These are phyloP conservation scores for Caenorhabditis macrosperma DNA, from an alignment of 2,888 invertebrate species.

Conservation along the genomic window DNA sequence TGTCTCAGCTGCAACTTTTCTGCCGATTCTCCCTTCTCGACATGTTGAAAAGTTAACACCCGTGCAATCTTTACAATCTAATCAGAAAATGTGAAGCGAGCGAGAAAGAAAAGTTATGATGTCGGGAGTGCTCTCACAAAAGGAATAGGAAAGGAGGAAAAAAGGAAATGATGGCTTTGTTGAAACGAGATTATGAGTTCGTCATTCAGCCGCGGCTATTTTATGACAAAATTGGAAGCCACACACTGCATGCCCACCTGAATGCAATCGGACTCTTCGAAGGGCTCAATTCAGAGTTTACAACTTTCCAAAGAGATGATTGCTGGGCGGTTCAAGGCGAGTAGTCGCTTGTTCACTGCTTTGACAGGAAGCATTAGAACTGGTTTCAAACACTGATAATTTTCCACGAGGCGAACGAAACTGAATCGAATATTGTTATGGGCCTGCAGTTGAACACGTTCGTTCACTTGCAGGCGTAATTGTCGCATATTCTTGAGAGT, in stretches of 20 bases:
- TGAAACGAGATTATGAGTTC: conserved; percentile 24
- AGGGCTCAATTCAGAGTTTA: background rate
- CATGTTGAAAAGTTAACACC: too few species aligned
- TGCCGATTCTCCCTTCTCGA: too few species aligned
- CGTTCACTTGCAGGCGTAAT: conserved; percentile 28
- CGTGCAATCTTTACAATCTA: too few species aligned
- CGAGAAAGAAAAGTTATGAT: background rate
- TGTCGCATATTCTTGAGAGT: conserved; percentile 23
- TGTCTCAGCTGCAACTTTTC: conserved; percentile 1
- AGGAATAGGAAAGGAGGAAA: background rate
- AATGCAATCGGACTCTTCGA: background rate
- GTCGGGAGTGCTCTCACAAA: background rate
- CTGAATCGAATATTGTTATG: conserved; percentile 54
- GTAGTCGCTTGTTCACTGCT: conserved; percentile 21
- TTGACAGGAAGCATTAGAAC: conserved; percentile 38
- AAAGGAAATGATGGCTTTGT: background rate
- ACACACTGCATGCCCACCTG: background rate
- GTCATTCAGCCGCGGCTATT: conserved; percentile 9
- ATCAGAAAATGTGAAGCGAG: background rate
- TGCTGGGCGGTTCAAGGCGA: conserved; percentile 20
- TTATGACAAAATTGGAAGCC: conserved; percentile 37
- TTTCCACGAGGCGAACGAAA: conserved; percentile 47
- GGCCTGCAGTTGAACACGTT: conserved; percentile 17
- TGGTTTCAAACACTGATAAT: conserved; percentile 53
- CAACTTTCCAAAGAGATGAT: conserved; percentile 6